Percentiles rank a stretch among this genome's conserved stretches.
Conservation (phyloP, 2,888 invertebrate genomes). For the Drosophila leonis region DNA sequence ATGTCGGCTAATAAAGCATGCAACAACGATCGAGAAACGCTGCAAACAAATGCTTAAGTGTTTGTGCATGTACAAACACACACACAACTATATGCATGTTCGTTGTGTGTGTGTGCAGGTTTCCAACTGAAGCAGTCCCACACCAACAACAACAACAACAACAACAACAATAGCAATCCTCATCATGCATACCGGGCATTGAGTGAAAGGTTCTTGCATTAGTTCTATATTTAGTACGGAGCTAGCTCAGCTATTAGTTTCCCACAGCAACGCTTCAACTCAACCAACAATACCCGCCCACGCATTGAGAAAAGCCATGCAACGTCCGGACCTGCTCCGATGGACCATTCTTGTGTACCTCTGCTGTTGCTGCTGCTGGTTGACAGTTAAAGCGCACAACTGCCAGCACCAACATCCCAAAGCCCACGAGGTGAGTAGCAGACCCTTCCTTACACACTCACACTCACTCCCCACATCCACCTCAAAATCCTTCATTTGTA, state of each 20-base stretch:
- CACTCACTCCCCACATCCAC: background rate
- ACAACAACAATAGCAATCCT: constrained; percentile 21
- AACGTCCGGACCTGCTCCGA: constrained; percentile 26
- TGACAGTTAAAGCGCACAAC: constrained; percentile 79
- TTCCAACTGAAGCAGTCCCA: constrained; percentile 29
- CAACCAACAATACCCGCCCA: constrained; percentile 16
- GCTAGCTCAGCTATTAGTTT: constrained; percentile 21
- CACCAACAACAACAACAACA: constrained; percentile 13
- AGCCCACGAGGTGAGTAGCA: constrained; percentile 88
- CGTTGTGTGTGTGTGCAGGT: constrained; percentile 34
- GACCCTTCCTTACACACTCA: background rate
- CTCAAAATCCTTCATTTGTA: background rate
- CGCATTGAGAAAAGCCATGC: constrained; percentile 25
- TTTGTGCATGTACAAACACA: constrained; percentile 14
- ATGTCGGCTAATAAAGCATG: constrained; percentile 49
- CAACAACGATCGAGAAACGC: constrained; percentile 37
- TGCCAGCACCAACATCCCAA: constrained; percentile 90
- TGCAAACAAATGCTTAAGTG: constrained; percentile 47
- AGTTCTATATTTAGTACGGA: constrained; percentile 50
- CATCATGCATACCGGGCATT: constrained; percentile 38
- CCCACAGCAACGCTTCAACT: constrained; percentile 5
- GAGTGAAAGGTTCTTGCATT: constrained; percentile 21
- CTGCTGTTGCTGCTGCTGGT: constrained; percentile 40
- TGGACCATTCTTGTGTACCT: constrained; percentile 29
- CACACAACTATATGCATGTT: constrained; percentile 18